These are phyloP conservation scores for Taxidea taxus DNA, from an alignment of 2,113 vertebrate genomes.

Conservation along the genomic window DNA sequence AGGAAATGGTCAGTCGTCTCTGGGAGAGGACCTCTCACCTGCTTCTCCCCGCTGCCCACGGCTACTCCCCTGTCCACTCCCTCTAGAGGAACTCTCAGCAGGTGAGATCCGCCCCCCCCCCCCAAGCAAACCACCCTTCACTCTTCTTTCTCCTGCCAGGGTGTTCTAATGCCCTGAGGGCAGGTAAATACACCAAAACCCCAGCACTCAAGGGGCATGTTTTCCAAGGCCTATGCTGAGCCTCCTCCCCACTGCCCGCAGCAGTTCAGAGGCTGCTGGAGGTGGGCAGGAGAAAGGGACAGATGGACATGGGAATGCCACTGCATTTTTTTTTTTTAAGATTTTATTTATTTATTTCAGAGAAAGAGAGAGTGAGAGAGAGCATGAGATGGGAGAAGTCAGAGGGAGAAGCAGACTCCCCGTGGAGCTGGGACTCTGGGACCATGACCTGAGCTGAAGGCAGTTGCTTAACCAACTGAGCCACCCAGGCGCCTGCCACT, in stretches of 20 bases:
- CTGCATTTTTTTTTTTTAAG: too few relatives aligned
- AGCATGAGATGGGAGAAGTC: too few relatives aligned
- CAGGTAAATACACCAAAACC: neutral
- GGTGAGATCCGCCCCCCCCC: neutral
- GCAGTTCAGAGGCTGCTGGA: neutral
- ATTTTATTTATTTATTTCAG: too few relatives aligned
- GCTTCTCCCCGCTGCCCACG: neutral
- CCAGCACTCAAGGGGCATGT: neutral
- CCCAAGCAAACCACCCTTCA: neutral
- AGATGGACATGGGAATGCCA: neutral
- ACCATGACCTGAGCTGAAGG: too few relatives aligned
- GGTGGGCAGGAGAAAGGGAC: neutral
- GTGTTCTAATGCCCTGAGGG: neutral
- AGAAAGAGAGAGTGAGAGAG: too few relatives aligned
- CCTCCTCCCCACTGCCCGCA: neutral
- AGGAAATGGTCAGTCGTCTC: neutral
- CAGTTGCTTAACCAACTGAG: too few relatives aligned
- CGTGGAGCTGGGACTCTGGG: too few relatives aligned
- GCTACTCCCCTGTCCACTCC: fast-evolving
- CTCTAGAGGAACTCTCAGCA: neutral
- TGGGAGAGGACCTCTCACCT: neutral
- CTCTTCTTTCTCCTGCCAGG: slow-evolving; percentile 15
- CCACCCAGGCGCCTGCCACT: too few relatives aligned
- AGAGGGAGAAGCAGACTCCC: too few relatives aligned
- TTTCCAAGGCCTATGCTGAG: neutral